Evolutionary conservation across 2,888 invertebrate genomes (phyloP).

Genomic region (Dicyrtomina minuta): DNA sequence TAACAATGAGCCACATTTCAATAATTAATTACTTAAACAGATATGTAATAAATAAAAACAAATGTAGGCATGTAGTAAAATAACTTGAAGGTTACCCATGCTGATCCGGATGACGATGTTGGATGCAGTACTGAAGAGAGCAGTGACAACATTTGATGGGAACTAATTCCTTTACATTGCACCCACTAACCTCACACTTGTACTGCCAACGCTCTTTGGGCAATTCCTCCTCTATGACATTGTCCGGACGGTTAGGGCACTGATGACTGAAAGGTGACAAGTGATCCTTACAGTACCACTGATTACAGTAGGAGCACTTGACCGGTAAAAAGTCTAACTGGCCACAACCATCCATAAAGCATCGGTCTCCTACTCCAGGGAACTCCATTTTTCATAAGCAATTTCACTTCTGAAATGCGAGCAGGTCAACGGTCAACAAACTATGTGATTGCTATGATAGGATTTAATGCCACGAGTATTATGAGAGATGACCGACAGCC

Average conservation of each 20-base stretch:
- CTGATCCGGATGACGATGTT: conserved; percentile 67
- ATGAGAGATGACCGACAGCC: no score
- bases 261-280: conserved; percentile 62
- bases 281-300: conserved; percentile 69
- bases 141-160: conserved; percentile 69
- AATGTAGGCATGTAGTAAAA: no score
- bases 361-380: conserved; percentile 70
- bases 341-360: conserved; percentile 65
- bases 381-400: conserved; percentile 66
- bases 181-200: conserved; percentile 63
- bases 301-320: conserved; percentile 65
- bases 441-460: no score
- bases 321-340: conserved; percentile 73
- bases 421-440: no score
- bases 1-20: neutral
- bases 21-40: neutral
- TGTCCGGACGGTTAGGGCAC: conserved; percentile 58
- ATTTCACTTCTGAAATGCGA: no score
- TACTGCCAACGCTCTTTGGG: conserved; percentile 46
- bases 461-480: no score
- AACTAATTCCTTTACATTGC: conserved; percentile 65
- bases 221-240: conserved; percentile 52
- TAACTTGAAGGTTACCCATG: conserved; percentile 56
- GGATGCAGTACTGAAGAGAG: conserved; percentile 68
- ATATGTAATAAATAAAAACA: neutral